Conservation (phyloP, 2,888 invertebrate genomes). For the Adelphocoris suturalis region DNA sequence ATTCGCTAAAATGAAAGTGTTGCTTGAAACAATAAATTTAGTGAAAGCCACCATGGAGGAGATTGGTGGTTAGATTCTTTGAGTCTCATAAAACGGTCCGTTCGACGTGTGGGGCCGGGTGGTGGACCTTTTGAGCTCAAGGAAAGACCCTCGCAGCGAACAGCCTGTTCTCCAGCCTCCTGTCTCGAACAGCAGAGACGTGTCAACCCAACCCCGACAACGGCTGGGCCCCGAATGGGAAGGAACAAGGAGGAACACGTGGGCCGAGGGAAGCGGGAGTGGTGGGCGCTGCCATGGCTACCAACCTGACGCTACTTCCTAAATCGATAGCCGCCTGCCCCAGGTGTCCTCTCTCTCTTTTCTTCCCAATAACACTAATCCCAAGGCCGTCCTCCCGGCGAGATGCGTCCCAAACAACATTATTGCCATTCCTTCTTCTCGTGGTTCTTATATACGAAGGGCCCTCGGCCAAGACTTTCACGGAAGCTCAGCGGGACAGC, state of each 20-base stretch:
- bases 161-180: neutral
- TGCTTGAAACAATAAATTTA: too few species aligned
- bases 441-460: neutral
- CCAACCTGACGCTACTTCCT: conserved; percentile 72
- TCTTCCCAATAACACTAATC: conserved; percentile 49
- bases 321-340: conserved; percentile 72
- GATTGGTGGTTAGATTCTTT: neutral
- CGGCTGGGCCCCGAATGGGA: conserved; percentile 55
- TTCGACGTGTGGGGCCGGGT: neutral
- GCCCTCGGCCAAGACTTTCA: neutral
- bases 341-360: conserved; percentile 65
- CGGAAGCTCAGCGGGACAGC: neutral
- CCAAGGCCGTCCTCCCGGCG: conserved; percentile 45
- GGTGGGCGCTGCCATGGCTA: conserved; percentile 71
- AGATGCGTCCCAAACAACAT: conserved; percentile 35
- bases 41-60: too few species aligned
- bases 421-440: neutral
- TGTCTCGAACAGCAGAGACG: neutral
- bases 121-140: neutral
- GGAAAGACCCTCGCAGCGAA: conserved; percentile 4
- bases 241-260: conserved; percentile 45
- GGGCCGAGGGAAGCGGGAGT: conserved; percentile 56
- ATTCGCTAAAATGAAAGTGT: too few species aligned
- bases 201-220: neutral
- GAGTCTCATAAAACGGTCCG: neutral